Conservation (phyloP, 2,888 invertebrate species). For the Leptinotarsa juncta region DNA sequence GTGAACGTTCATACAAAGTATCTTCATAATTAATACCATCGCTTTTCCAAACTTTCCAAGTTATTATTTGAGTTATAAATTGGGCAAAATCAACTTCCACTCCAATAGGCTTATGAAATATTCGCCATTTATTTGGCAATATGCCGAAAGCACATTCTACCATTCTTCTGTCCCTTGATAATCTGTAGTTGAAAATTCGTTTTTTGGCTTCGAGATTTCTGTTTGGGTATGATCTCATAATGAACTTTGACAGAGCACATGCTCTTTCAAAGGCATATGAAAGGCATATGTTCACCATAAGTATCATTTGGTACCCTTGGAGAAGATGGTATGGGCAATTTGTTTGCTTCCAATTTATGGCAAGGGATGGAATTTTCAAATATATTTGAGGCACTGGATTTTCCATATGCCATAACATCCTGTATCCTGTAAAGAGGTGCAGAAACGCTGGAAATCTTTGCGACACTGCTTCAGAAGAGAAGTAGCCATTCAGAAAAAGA, state of each 20-base stretch:
- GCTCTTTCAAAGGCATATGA: too few species aligned
- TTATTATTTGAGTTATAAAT: too few species aligned
- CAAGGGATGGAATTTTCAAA: not conserved
- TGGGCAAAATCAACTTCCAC: too few species aligned
- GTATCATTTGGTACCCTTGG: not conserved
- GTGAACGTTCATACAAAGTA: too few species aligned
- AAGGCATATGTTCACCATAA: not conserved
- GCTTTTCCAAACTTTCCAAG: too few species aligned
- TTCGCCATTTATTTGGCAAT: too few species aligned
- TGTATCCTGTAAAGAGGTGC: too few species aligned
- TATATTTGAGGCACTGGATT: not conserved
- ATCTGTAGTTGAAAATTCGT: not conserved
- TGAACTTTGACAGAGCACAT: not conserved
- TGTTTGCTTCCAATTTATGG: not conserved
- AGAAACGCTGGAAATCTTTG: too few species aligned
- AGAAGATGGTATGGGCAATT: not conserved
- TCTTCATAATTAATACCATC: too few species aligned
- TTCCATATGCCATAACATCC: not conserved
- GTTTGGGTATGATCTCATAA: not conserved
- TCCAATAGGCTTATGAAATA: too few species aligned
- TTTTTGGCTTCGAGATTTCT: not conserved
- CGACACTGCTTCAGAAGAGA: too few species aligned
- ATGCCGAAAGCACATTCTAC: not conserved
- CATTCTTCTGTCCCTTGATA: not conserved
- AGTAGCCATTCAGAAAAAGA: too few species aligned